Evolutionary conservation across 1,140 invertebrate genomes (phyloP), one percentile per base, ranked within the genome.

Genomic region (Drosophila trapezifrons): DNA sequence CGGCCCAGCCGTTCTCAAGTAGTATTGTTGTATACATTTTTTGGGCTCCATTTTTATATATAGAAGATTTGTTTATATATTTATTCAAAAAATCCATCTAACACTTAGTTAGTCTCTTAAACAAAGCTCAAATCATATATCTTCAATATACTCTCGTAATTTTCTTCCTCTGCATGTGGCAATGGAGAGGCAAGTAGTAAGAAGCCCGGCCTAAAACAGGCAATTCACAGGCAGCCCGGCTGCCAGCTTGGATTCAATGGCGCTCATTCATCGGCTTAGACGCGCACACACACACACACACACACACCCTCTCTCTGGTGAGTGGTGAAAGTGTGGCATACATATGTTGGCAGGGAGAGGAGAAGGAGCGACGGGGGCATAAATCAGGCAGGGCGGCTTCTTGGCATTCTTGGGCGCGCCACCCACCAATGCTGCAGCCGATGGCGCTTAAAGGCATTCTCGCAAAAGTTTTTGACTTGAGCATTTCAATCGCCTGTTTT

Each of bases 401-500:
- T 32, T 20, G 47, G 40, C 37, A 17, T 43, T 25, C 47, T 55
- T 22, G 32, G 29, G 29, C 29, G 29, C 29, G 38, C 38, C 49
- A 43, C 35, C 64, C 55, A 56, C 64, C 42, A 58, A 64, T 55
- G 71, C 73, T 56, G 58, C 67, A 67, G 71, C 83, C 83, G 80
- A 87, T 87, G 79, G 79, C 79, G 83, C 83, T 86, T 87, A 79
- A 86, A 86, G 83, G 80, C 84, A 80, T 87, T 83, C 57, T 84
- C 72, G 70, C 84, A 84, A 89, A 76, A 89, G 85, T 84, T 89
- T 87, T 73, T 80, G 80, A 84, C 84, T 89, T 80, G 65, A 89
- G 84, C 85, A 89, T 89, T 89, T 89, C 84, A 89, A 89, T 89
- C 84, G 84, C 77, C 77, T 89, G 84, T 89, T 89, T 89, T 89